phyloP scores from a whole-genome alignment of 2,113 vertebrate genomes.

The Elachura formosa region DNA sequence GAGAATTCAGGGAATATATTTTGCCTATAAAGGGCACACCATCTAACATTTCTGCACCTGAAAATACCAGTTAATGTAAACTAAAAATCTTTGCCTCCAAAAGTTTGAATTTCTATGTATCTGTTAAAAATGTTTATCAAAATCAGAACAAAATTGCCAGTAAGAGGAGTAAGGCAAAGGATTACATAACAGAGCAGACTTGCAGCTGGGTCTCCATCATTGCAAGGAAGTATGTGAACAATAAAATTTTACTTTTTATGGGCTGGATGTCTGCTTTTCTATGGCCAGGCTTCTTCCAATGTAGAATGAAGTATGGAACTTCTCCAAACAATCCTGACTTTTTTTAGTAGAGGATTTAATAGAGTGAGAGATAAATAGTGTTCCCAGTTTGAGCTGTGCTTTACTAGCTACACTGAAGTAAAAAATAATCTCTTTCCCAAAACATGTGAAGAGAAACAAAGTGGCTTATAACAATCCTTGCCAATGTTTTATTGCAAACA shows the following conservation, averaged over 20 bases:
- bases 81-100: background rate
- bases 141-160: background rate
- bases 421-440: background rate
- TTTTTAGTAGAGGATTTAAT: background rate
- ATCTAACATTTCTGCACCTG: background rate
- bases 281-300: background rate
- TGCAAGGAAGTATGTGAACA: background rate
- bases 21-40: background rate
- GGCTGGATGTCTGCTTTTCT: background rate
- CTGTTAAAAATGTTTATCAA: background rate
- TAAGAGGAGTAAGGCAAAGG: background rate
- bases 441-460: background rate
- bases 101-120: background rate
- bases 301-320: background rate
- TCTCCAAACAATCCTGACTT: background rate
- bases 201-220: background rate
- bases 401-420: background rate
- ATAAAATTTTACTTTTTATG: background rate
- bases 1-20: background rate
- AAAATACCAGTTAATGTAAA: background rate
- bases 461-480: background rate
- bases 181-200: background rate
- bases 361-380: background rate
- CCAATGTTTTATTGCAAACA: slow-evolving; percentile 24
- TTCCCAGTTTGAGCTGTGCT: background rate